Conservation (phyloP, 2,797 vertebrate species). For the Masticophis lateralis region DNA sequence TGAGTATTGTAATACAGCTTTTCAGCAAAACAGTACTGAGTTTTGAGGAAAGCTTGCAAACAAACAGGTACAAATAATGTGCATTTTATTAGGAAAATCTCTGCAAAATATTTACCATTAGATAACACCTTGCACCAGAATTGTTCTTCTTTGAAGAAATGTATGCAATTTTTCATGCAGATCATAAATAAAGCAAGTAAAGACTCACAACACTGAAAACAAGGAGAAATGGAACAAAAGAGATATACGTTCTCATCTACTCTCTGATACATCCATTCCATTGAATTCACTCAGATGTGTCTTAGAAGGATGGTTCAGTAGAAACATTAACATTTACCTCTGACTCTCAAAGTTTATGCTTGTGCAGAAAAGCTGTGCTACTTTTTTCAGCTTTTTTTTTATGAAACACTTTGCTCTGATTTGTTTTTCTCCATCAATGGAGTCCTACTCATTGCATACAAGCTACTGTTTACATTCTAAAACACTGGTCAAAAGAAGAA, state of each 20-base stretch:
- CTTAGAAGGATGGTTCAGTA: background rate
- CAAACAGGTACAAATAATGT: background rate
- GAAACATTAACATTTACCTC: background rate
- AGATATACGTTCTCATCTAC: background rate
- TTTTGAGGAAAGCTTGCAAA: background rate
- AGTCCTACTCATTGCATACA: accelerated
- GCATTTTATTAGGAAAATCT: background rate
- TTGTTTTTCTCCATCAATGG: background rate
- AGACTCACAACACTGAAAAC: background rate
- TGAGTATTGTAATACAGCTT: background rate
- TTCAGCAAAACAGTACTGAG: background rate
- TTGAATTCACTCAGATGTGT: background rate
- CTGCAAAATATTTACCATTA: background rate
- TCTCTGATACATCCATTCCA: background rate
- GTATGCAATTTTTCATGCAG: background rate
- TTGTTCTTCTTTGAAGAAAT: background rate
- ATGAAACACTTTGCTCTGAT: background rate
- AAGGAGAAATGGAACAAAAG: background rate
- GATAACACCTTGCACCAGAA: background rate
- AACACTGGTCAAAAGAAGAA: background rate
- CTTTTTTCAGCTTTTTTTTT: background rate
- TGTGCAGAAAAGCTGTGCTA: background rate
- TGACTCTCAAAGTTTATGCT: background rate
- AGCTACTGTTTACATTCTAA: background rate
- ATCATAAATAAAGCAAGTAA: background rate